Base-by-base conservation (phyloP, 2,888 invertebrate genomes). In the Eupithecia pulchellata region DNA sequence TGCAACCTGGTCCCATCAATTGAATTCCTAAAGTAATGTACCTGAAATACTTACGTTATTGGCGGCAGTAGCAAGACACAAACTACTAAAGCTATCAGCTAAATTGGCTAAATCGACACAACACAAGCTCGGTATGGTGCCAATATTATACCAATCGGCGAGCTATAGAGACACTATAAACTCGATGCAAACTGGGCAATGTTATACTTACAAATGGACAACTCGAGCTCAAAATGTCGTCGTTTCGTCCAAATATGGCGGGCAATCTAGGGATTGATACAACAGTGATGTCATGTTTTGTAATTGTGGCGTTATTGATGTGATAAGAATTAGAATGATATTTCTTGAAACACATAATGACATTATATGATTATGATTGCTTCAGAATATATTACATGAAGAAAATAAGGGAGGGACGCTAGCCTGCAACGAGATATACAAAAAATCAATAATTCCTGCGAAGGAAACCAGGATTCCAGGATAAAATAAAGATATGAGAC, bases 201-300 rank as follows among this genome's bases (percentile, higher is more conserved):
- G 58, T 58, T 58, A 30, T 30, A 25, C n/a, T n/a, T n/a, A n/a
- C 52, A 14, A 29, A 57, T 29, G 57, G 27, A 6, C 61, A 20
- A 34, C 13, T 34, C 20, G 61, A 14, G 61, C 8, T 34, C 25
- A 34, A 60, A 60, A 34, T 34, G 61, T 69, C 55, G 60, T 36
- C 68, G 68, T 73, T 25, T 39, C 39, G 32, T 36, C 71, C 64
- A 68, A 70, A 70, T 64, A 64, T 39, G 73, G n/a, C 6, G 20
- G 2, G 17, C 47, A 68, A 70, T 64, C 66, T 73, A 67, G 39
- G 68, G 69, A 71, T n/a, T 74, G 72, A 73, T 63, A 62, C 62
- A 29, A 62, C 17, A 66, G 36, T 73, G 73, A 75, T 72, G 72
- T 75, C 75, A 77, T 72, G 14, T 57, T 11, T 52, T 66, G 66